A percentile compares a stretch with the other conserved stretches of the same genome.
Conservation (phyloP, 37 sponge, comb jelly and placozoan species). For the Aphrocallistes beatrix region DNA sequence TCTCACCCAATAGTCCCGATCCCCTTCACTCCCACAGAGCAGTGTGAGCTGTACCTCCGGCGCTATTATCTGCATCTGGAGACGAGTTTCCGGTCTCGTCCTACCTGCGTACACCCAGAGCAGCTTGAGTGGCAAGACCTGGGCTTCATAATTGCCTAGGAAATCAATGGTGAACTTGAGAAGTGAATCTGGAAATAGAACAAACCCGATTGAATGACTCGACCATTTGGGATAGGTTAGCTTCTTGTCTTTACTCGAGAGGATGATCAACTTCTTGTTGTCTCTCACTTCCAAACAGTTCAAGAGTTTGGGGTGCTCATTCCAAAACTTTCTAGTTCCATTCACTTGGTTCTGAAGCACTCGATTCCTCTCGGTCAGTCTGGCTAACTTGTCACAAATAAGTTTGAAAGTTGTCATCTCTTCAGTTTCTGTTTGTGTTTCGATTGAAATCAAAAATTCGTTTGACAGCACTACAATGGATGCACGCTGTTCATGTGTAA, state of each 20-base stretch:
- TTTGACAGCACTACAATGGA: not conserved
- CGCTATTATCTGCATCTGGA: not conserved
- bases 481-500: not conserved
- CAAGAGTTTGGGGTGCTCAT: not conserved
- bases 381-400: not conserved
- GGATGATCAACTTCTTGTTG: not conserved
- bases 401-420: not conserved
- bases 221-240: not conserved
- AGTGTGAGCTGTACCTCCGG: not conserved
- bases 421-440: not conserved
- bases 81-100: not conserved
- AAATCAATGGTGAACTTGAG: not conserved
- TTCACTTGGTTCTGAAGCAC: not conserved
- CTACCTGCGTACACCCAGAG: not conserved
- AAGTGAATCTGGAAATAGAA: not conserved
- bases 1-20: conserved; percentile 8
- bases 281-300: conserved; percentile 10
- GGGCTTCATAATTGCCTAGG: not conserved
- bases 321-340: not conserved
- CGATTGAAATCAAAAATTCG: not conserved
- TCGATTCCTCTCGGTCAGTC: not conserved
- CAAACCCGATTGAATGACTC: not conserved
- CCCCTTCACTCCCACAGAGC: not conserved
- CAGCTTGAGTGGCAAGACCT: not conserved
- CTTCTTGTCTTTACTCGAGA: not conserved